Conservation (phyloP, 2,888 invertebrate genomes). For the Sinopyrophorus schimmeli region DNA sequence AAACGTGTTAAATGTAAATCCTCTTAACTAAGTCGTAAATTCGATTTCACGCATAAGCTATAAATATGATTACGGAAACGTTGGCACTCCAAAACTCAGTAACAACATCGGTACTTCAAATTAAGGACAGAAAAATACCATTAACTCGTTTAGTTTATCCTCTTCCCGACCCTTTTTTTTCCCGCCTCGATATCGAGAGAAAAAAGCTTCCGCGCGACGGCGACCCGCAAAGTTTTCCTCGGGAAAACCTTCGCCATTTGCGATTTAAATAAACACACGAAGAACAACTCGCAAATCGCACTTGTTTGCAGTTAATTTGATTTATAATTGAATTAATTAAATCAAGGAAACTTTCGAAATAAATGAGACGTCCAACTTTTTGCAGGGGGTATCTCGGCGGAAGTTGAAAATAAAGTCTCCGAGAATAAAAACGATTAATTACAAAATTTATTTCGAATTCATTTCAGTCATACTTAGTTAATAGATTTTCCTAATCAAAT, state of each 20-base stretch:
- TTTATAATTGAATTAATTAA: conserved; percentile 50
- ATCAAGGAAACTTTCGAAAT: conserved; percentile 47
- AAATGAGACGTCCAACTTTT: conserved; percentile 51
- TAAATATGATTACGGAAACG: conserved; percentile 41
- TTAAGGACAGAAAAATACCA: conserved; percentile 35
- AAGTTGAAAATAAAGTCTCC: conserved; percentile 45
- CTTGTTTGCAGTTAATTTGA: conserved; percentile 29
- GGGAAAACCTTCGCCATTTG: conserved; percentile 8
- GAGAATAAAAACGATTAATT: conserved; percentile 51
- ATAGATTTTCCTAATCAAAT: conserved; percentile 52
- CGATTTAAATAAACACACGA: conserved; percentile 14
- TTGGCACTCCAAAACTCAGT: conserved; percentile 34
- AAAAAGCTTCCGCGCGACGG: too few species aligned
- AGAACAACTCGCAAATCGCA: conserved; percentile 28
- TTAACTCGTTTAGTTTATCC: conserved; percentile 27
- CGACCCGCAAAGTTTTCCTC: conserved; percentile 4
- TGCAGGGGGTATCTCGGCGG: conserved; percentile 37
- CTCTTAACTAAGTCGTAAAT: conserved; percentile 41
- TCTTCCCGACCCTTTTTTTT: conserved; percentile 7
- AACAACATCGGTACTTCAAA: conserved; percentile 35
- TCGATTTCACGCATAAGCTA: conserved; percentile 42
- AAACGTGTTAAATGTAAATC: conserved; percentile 40
- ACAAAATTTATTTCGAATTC: conserved; percentile 50
- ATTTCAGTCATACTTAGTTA: conserved; percentile 49
- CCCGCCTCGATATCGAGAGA: conserved; percentile 3